Percentiles rank a stretch among this genome's conserved stretches.
These are phyloP conservation scores for Babyrousa celebensis DNA, from an alignment of 2,797 vertebrate genomes.

Conservation along the genomic window DNA sequence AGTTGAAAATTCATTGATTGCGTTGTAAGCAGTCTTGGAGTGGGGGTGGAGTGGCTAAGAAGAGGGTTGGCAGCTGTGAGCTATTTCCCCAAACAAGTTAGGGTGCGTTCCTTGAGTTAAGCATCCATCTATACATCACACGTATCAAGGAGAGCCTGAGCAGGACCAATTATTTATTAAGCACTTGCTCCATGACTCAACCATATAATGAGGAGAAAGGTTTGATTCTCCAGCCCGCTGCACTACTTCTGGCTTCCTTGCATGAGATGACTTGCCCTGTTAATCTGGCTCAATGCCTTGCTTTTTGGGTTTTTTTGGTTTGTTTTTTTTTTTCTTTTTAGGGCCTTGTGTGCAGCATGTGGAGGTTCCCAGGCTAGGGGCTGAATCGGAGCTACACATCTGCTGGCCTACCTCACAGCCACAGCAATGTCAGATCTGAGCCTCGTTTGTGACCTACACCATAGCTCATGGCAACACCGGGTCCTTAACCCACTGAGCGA, in stretches of 20 bases:
- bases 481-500: too few species aligned
- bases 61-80: not conserved
- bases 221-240: not conserved
- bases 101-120: not conserved
- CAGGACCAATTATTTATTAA: conserved; percentile 20
- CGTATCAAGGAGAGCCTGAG: not conserved
- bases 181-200: not conserved
- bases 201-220: not conserved
- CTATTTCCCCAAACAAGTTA: conserved; percentile 46
- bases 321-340: too few species aligned
- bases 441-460: too few species aligned
- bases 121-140: not conserved
- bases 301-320: not conserved
- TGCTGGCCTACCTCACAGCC: too few species aligned
- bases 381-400: too few species aligned
- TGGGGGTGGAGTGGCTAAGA: not conserved
- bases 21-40: conserved; percentile 22
- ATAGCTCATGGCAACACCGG: too few species aligned
- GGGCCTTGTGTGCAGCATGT: too few species aligned
- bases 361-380: too few species aligned
- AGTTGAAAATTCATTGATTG: conserved; percentile 51
- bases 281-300: conserved; percentile 17
- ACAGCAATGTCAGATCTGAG: too few species aligned
- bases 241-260: not conserved
- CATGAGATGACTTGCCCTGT: not conserved